Base-by-base conservation (phyloP, 2,113 vertebrate genomes). In the Saccopteryx leptura region DNA sequence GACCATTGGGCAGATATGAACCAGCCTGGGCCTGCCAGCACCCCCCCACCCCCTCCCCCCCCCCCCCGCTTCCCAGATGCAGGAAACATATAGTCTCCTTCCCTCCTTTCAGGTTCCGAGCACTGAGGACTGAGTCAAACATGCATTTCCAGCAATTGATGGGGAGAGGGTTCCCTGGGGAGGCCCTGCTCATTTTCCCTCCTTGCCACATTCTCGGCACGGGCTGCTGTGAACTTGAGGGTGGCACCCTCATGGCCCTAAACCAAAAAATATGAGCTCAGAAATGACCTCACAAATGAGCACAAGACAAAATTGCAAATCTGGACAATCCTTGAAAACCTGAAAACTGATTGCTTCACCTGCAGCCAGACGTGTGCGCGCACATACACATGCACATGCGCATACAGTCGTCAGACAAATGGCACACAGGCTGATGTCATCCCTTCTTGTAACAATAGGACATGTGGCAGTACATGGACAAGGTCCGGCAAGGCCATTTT, bases 381-480 rank as follows among this genome's bases (percentile, higher is more conserved):
- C 4, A n/a, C 21, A 21, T 4, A 9, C 11, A 9, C 79, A 58
- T 7, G 5, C 2, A 13, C 24, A 2, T 8, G 28, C 60, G 9
- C 50, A 33, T 4, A 1, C 1, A 11, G 19, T 13, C 87, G 15
- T 58, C 24, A 19, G 14, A 65, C 50, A 31, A 33, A 33, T 11
- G 28, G 33, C 33, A 31, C 48, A 28, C 26, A 3, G 63, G 48
- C 71, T 96, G 96, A 89, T 68, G 89, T 74, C 93, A 95, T 68
- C 58, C 50, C 89, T 85, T 72, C 78, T 54, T 15, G 48, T 86
- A 80, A 92, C 66, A 87, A 80, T 1, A 76, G 90, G 54, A 94
- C 65, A 50, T 14, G 2, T 1, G 0, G 23, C 65, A 19, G 28
- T 2, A 9, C 21, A 3, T 3, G 33, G 10, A 18, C 4, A 1